Percentiles rank a stretch among this genome's conserved stretches.
These are phyloP conservation scores for Gallinago paraguaiae DNA, from an alignment of 2,113 vertebrate species.

Conservation along the genomic window DNA sequence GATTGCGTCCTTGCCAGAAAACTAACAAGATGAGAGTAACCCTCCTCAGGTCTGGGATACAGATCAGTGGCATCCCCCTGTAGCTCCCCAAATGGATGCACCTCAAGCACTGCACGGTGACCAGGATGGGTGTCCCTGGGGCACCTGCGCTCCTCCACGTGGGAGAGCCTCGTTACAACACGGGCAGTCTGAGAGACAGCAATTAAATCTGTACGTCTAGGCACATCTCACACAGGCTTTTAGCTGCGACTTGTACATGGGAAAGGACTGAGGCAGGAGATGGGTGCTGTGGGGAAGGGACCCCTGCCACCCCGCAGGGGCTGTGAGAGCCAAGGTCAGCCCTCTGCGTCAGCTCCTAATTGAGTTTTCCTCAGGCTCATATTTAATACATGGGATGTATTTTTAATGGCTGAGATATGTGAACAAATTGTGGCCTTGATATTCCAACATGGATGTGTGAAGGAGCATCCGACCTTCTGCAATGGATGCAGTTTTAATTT, in stretches of 20 bases:
- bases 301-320: neutral
- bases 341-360: neutral
- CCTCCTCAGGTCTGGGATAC: neutral
- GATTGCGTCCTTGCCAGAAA: neutral
- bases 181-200: neutral
- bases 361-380: slow-evolving; percentile 18
- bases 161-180: neutral
- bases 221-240: neutral
- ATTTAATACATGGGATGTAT: slow-evolving; percentile 65
- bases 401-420: slow-evolving; percentile 47
- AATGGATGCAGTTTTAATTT: slow-evolving; percentile 44
- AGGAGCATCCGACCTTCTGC: slow-evolving; percentile 60
- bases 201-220: neutral
- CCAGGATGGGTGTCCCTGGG: neutral
- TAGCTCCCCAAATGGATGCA: neutral
- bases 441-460: slow-evolving; percentile 34
- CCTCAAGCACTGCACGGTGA: neutral
- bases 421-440: slow-evolving; percentile 48
- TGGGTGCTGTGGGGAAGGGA: neutral
- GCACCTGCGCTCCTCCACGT: fast-evolving
- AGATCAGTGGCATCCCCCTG: neutral
- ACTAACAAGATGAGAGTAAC: neutral
- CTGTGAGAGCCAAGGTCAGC: neutral
- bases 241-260: neutral
- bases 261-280: neutral